Percentiles rank a stretch among this genome's conserved stretches.
Conservation (phyloP, 2,113 vertebrate genomes). For the Heptranchias perlo region DNA sequence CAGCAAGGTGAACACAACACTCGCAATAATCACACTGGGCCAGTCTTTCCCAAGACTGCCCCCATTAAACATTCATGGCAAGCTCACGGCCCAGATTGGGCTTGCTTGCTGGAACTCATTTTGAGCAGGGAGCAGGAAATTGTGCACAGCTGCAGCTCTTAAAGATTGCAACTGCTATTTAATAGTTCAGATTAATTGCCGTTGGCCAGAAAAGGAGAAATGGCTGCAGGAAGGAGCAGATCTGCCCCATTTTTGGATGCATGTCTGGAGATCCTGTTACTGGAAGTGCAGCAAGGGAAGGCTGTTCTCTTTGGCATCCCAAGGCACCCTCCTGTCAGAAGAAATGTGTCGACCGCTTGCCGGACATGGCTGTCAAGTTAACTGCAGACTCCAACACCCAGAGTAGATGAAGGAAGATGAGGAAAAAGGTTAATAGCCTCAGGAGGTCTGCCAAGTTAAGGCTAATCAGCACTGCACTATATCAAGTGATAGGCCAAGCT, state of each 20-base stretch:
- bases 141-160: neutral
- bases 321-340: constrained; percentile 19
- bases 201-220: neutral
- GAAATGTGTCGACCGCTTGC: neutral
- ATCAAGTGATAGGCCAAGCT: constrained; percentile 5
- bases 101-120: neutral
- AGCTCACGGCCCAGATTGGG: neutral
- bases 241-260: neutral
- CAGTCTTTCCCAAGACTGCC: neutral
- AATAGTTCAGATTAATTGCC: neutral
- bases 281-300: constrained; percentile 17
- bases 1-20: neutral
- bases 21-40: neutral
- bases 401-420: neutral
- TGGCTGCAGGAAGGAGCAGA: neutral
- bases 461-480: constrained; percentile 26
- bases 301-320: neutral
- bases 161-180: neutral
- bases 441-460: constrained; percentile 3
- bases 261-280: constrained; percentile 11
- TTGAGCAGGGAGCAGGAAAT: neutral
- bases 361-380: neutral
- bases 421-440: constrained; percentile 19
- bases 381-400: neutral
- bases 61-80: neutral